A percentile compares a stretch with the other conserved stretches of the same genome.
phyloP scores from a whole-genome alignment of 2,888 invertebrate species.

The Electrophaes corylata region DNA sequence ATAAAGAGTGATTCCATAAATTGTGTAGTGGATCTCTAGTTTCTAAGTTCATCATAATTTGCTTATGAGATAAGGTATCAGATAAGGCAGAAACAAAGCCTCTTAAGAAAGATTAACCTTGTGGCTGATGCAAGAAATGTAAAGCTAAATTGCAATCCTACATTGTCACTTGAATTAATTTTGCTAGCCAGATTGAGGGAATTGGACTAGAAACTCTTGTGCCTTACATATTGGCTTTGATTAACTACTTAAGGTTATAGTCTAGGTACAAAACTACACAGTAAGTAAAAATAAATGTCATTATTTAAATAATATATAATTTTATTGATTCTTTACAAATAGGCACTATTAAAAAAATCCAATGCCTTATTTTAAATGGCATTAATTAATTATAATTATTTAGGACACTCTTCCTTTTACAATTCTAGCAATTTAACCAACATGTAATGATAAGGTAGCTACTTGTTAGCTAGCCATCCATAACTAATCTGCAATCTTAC shows the following conservation, averaged over 20 bases:
- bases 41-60: too few relatives aligned
- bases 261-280: not conserved
- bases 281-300: conserved; percentile 4
- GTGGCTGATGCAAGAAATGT: too few relatives aligned
- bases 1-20: too few relatives aligned
- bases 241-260: too few relatives aligned
- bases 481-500: not conserved
- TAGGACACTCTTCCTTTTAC: not conserved
- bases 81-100: too few relatives aligned
- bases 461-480: conserved; percentile 13
- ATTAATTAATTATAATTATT: conserved; percentile 18
- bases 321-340: conserved; percentile 52
- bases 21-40: too few relatives aligned
- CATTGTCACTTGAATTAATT: not conserved
- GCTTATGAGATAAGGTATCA: too few relatives aligned
- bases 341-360: conserved; percentile 63
- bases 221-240: too few relatives aligned
- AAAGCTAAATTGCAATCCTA: too few relatives aligned
- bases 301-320: conserved; percentile 38
- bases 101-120: too few relatives aligned
- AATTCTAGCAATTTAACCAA: conserved; percentile 11
- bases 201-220: not conserved
- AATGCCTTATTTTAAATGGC: conserved; percentile 57
- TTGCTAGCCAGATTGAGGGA: not conserved
- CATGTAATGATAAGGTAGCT: conserved; percentile 1